These are phyloP conservation scores for Potorous gilbertii DNA, from an alignment of 2,797 vertebrate species.

Conservation along the genomic window DNA sequence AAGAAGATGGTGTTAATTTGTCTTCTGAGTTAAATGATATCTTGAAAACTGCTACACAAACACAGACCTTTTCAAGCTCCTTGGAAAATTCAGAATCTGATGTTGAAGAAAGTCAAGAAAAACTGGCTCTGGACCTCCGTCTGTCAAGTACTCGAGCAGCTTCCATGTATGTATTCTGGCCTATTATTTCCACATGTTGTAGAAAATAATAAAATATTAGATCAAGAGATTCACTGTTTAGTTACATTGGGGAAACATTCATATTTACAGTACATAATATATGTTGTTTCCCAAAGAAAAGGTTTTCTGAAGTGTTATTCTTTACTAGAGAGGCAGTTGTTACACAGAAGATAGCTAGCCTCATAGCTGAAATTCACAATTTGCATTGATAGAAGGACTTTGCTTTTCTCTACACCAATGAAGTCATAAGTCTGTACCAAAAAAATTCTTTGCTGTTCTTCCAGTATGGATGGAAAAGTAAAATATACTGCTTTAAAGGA, in stretches of 20 bases:
- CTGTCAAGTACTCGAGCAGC: conserved; percentile 95
- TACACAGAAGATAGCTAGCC: not conserved
- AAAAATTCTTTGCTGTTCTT: not conserved
- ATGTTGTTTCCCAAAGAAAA: not conserved
- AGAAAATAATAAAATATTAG: conserved; percentile 37
- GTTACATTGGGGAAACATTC: conserved; percentile 33
- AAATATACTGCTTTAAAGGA: not conserved
- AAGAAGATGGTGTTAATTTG: conserved; percentile 89
- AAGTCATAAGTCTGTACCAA: not conserved
- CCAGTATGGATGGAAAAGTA: not conserved
- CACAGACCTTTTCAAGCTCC: conserved; percentile 82
- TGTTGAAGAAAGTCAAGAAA: conserved; percentile 91
- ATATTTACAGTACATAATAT: not conserved
- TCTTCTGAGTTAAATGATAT: conserved; percentile 90
- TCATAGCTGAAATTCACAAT: not conserved
- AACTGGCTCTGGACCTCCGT: conserved; percentile 92
- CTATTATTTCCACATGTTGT: conserved; percentile 51
- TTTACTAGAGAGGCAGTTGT: not conserved
- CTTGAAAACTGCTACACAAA: conserved; percentile 86
- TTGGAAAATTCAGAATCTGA: conserved; percentile 87
- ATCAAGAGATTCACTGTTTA: conserved; percentile 34
- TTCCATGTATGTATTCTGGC: conserved; percentile 90
- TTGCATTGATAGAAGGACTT: not conserved
- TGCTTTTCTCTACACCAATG: not conserved
- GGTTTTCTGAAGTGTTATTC: not conserved